Conservation (phyloP, 37 sponge, comb jelly and placozoan species). For the Theonella swinhoei region DNA sequence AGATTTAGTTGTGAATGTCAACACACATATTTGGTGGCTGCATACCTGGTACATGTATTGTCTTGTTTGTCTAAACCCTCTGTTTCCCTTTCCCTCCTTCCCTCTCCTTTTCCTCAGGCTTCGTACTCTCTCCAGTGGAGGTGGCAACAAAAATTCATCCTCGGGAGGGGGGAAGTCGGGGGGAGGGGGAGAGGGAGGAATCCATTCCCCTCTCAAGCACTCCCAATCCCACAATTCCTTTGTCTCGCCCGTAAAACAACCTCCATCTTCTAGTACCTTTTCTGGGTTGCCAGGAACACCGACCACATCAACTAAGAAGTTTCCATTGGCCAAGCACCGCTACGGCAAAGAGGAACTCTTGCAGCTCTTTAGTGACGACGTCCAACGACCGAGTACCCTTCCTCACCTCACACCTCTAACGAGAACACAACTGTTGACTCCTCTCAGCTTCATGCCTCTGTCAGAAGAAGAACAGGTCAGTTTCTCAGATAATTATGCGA, state of each 20-base stretch:
- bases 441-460: constrained; percentile 73
- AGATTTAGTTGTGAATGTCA: too few relatives aligned
- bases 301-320: not conserved
- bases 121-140: constrained; percentile 37
- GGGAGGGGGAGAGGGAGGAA: not conserved
- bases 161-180: not conserved
- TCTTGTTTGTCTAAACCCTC: too few relatives aligned
- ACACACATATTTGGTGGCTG: too few relatives aligned
- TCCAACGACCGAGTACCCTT: constrained; percentile 19
- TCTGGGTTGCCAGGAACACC: too few relatives aligned
- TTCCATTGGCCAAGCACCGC: constrained; percentile 70
- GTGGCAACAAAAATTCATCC: not conserved
- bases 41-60: too few relatives aligned
- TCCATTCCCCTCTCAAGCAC: not conserved
- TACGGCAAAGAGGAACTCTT: constrained; percentile 84
- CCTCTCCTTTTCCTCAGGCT: constrained; percentile 39
- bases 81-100: too few relatives aligned
- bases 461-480: constrained; percentile 82
- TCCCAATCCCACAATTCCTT: not conserved
- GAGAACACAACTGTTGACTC: constrained; percentile 5
- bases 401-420: constrained; percentile 19
- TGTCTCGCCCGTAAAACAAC: constrained; percentile 17
- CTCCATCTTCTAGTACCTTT: not conserved
- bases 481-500: too few relatives aligned
- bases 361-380: constrained; percentile 40